A percentile compares a stretch with the other conserved stretches of the same genome.
Conservation (phyloP, 2,888 invertebrate species). For the Lysandra coridon region DNA sequence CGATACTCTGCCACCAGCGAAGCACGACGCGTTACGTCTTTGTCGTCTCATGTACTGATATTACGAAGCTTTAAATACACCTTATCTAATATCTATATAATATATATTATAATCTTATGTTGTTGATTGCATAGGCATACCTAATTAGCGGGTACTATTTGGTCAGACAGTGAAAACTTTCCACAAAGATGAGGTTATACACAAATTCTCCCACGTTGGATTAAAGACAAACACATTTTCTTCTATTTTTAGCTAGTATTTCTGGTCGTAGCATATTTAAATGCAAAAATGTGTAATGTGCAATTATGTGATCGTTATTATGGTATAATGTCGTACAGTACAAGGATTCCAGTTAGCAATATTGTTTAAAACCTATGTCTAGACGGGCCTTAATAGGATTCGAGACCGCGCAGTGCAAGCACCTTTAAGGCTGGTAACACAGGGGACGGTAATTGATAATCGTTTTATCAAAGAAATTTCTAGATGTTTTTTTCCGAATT, state of each 20-base stretch:
- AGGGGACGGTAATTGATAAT: neutral
- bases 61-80: no score
- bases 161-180: no score
- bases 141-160: no score
- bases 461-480: neutral
- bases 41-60: no score
- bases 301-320: slow-evolving; percentile 31
- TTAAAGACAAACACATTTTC: neutral
- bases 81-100: no score
- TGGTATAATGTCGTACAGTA: slow-evolving; percentile 35
- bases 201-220: neutral
- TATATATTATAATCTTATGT: no score
- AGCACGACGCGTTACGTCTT: no score
- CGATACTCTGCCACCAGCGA: no score
- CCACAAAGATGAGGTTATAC: no score
- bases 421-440: slow-evolving; percentile 24
- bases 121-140: no score
- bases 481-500: neutral
- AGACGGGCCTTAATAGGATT: slow-evolving; percentile 40
- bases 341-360: slow-evolving; percentile 38
- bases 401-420: slow-evolving; percentile 47
- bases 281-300: slow-evolving; percentile 26
- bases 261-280: neutral
- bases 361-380: slow-evolving; percentile 38
- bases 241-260: neutral